These are phyloP conservation scores for Atlantisia rogersi DNA, from an alignment of 2,113 vertebrate genomes.

Conservation along the genomic window DNA sequence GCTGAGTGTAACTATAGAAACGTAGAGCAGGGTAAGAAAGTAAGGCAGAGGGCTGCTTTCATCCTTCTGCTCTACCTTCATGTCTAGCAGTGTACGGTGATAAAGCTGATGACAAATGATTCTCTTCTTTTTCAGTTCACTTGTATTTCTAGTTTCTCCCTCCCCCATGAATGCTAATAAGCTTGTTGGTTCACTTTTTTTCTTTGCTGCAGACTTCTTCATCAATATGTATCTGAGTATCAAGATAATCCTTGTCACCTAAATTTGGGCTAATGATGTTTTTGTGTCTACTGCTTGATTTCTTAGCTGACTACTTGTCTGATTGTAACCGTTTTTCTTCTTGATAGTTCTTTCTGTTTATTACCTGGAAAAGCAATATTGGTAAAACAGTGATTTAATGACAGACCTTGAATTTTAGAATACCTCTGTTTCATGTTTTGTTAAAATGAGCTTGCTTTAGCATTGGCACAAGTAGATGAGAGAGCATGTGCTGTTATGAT, in stretches of 20 bases:
- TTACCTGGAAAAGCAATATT: background rate
- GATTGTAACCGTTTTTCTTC: background rate
- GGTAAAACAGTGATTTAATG: background rate
- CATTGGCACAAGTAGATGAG: background rate
- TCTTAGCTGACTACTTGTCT: background rate
- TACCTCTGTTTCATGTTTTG: background rate
- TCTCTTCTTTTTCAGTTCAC: background rate
- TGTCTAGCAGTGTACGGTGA: background rate
- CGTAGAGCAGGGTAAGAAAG: background rate
- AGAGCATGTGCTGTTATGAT: background rate
- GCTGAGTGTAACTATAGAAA: conserved; percentile 46
- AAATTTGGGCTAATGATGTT: background rate
- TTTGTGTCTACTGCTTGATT: background rate
- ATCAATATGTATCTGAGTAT: background rate
- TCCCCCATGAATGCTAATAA: rapidly evolving
- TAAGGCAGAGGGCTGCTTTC: background rate
- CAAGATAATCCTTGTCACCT: background rate
- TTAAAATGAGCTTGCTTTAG: background rate
- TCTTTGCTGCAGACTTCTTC: background rate
- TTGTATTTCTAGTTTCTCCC: background rate
- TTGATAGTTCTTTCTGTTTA: background rate
- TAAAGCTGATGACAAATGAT: background rate
- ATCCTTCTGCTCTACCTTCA: background rate
- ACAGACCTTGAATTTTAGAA: background rate
- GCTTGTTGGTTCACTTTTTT: rapidly evolving